These are phyloP conservation scores for Cyanocitta stelleri DNA, from an alignment of 2,113 vertebrate species.

Conservation along the genomic window DNA sequence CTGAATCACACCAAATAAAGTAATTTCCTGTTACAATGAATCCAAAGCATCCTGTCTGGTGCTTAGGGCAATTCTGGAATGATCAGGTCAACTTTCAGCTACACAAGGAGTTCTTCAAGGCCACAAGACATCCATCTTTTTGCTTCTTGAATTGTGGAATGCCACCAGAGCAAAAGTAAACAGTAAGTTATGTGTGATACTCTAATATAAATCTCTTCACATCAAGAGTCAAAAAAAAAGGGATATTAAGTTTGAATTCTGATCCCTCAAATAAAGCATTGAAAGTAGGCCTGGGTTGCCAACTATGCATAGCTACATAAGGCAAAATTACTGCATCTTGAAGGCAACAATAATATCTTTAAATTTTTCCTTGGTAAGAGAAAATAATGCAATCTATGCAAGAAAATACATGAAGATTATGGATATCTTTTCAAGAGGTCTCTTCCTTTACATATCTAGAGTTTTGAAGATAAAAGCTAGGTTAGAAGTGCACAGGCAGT, in stretches of 20 bases:
- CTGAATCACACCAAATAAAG: background rate
- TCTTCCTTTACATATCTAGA: background rate
- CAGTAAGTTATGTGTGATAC: background rate
- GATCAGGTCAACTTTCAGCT: background rate
- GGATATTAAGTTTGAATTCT: background rate
- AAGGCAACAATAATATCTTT: background rate
- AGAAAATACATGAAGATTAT: background rate
- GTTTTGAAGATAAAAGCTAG: background rate
- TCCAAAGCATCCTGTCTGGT: background rate
- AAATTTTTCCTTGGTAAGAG: background rate
- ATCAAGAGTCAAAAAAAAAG: background rate
- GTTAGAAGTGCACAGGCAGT: background rate
- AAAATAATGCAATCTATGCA: background rate
- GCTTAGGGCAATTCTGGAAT: background rate
- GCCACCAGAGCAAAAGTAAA: background rate
- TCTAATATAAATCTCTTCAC: background rate
- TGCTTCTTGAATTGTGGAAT: background rate
- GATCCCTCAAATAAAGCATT: background rate
- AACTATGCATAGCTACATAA: background rate
- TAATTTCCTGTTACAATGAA: background rate
- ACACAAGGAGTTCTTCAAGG: background rate
- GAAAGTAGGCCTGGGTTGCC: background rate
- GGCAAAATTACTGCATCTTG: background rate
- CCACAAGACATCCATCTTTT: background rate
- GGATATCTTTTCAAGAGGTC: background rate